These are phyloP conservation scores for Hybos culiciformis DNA, from an alignment of 2,888 invertebrate genomes.

Conservation along the genomic window DNA sequence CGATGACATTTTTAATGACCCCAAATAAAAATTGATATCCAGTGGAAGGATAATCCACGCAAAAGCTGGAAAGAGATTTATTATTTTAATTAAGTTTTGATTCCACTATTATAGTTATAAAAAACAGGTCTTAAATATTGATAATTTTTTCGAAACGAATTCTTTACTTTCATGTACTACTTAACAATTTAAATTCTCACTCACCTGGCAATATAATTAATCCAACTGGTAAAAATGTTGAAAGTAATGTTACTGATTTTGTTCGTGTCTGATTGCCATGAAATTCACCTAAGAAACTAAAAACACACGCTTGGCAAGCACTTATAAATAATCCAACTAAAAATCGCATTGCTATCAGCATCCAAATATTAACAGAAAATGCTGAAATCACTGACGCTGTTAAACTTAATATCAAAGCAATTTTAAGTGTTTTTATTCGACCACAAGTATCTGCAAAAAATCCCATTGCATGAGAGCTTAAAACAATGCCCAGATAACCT, in stretches of 20 bases:
- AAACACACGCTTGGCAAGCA: conserved; percentile 41
- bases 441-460: conserved; percentile 62
- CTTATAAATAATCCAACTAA: conserved; percentile 47
- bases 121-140: not conserved
- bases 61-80: conserved; percentile 39
- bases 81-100: no score
- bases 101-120: no score
- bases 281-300: conserved; percentile 47
- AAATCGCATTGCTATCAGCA: conserved; percentile 46
- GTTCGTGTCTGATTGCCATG: conserved; percentile 38
- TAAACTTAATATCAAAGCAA: conserved; percentile 40
- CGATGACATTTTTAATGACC: conserved; percentile 47
- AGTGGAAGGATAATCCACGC: conserved; percentile 56
- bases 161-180: conserved; percentile 11
- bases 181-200: conserved; percentile 3
- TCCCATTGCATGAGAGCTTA: conserved; percentile 70
- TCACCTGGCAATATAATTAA: conserved; percentile 42
- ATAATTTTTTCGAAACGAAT: not conserved
- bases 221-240: conserved; percentile 42
- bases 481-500: conserved; percentile 52
- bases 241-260: conserved; percentile 42
- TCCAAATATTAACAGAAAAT: conserved; percentile 44
- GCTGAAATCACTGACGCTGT: conserved; percentile 43
- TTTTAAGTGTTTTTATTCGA: conserved; percentile 44
- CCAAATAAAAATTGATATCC: conserved; percentile 36